Percentiles rank a stretch among this genome's conserved stretches.
Evolutionary conservation across 2,888 invertebrate species (phyloP).

Genomic region (Spatulosminthurus flaviceps): DNA sequence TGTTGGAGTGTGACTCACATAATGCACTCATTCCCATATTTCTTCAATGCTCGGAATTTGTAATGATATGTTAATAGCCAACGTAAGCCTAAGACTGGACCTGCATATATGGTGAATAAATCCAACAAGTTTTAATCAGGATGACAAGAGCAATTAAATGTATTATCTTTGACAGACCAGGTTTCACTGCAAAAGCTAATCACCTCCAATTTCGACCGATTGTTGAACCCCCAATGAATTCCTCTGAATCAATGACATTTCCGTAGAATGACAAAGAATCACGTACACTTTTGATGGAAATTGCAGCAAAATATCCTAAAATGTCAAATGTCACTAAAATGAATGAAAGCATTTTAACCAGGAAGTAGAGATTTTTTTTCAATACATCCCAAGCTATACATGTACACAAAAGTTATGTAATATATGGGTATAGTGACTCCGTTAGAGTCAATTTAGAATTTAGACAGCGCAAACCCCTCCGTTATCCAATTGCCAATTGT

Average conservation of each 20-base stretch:
- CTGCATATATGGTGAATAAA: too few relatives aligned
- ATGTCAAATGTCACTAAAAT: neutral
- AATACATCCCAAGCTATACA: neutral
- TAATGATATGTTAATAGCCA: too few relatives aligned
- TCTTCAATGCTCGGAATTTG: too few relatives aligned
- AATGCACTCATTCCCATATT: too few relatives aligned
- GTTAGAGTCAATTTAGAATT: too few relatives aligned
- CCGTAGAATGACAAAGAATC: conserved; percentile 1
- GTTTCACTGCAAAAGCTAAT: neutral
- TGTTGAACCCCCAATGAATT: neutral
- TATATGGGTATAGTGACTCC: too few relatives aligned
- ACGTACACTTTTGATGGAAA: conserved; percentile 7
- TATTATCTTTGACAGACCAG: neutral
- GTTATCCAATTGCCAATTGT: too few relatives aligned
- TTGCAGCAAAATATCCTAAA: neutral
- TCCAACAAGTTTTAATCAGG: too few relatives aligned
- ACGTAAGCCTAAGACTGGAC: too few relatives aligned
- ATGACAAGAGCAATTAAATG: neutral
- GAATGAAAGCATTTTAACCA: conserved; percentile 1
- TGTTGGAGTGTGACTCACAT: too few relatives aligned
- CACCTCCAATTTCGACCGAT: neutral
- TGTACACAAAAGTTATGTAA: neutral
- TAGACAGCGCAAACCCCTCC: too few relatives aligned
- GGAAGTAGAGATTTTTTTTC: neutral
- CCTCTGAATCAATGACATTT: neutral